Evolutionary conservation across 35 echinoderm and acorn worm genomes (phyloP).

Genomic region (Apostichopus parvimensis): DNA sequence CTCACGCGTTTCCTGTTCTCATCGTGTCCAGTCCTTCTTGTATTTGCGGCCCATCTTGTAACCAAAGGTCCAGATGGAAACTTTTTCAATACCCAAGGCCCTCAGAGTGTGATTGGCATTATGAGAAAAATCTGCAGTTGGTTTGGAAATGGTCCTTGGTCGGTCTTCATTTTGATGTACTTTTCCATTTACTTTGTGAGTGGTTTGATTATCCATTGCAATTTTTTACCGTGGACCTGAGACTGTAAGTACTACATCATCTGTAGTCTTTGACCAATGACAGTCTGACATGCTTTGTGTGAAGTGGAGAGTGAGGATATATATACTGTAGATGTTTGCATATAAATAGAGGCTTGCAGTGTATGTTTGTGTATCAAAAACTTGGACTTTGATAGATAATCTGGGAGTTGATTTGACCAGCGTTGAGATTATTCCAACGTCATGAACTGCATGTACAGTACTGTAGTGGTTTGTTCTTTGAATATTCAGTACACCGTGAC

Average conservation of each 20-base stretch:
- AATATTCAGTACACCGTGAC: too few relatives aligned
- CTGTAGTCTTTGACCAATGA: background rate
- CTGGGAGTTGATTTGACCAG: too few relatives aligned
- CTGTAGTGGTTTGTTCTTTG: too few relatives aligned
- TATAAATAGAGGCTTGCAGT: too few relatives aligned
- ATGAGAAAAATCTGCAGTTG: conserved; percentile 17
- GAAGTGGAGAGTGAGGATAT: too few relatives aligned
- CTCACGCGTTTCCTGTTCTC: conserved; percentile 89
- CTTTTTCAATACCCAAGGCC: background rate
- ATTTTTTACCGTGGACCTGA: conserved; percentile 96
- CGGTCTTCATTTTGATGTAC: conserved; percentile 64
- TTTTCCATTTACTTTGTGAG: conserved; percentile 67
- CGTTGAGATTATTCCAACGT: too few relatives aligned
- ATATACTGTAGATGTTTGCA: too few relatives aligned
- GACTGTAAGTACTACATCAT: background rate
- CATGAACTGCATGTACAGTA: too few relatives aligned
- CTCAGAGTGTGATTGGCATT: background rate
- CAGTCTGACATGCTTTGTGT: too few relatives aligned
- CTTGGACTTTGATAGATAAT: too few relatives aligned
- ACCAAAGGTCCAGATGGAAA: background rate
- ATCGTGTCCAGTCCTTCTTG: conserved; percentile 71
- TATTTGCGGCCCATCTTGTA: conserved; percentile 75
- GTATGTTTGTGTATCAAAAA: too few relatives aligned
- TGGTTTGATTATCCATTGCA: conserved; percentile 76
- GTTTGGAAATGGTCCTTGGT: conserved; percentile 46